These are phyloP conservation scores for Sipha maydis DNA, from an alignment of 2,888 invertebrate species.

Conservation along the genomic window DNA sequence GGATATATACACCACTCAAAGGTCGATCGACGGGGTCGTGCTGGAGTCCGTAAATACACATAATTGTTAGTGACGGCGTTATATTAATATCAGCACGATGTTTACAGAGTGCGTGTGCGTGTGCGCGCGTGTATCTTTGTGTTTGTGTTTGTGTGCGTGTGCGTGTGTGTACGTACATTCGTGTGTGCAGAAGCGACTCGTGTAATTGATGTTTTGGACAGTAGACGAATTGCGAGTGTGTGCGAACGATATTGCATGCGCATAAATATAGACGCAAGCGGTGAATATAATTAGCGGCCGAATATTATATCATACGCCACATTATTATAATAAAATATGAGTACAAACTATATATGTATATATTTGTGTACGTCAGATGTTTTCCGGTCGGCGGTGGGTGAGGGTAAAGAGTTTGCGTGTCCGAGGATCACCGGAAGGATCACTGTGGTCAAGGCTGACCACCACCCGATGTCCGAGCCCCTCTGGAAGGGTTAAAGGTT, in stretches of 20 bases:
- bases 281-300: slow-evolving; percentile 55
- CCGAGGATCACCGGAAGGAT: slow-evolving; percentile 10
- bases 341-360: not conserved
- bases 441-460: slow-evolving; percentile 4
- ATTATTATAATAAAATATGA: too few relatives aligned
- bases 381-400: not conserved
- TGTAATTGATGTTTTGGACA: slow-evolving; percentile 58
- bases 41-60: not conserved
- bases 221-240: not conserved
- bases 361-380: slow-evolving; percentile 42
- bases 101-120: not conserved
- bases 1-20: not conserved
- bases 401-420: slow-evolving; percentile 30
- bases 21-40: slow-evolving; percentile 8
- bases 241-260: slow-evolving; percentile 37
- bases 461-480: not conserved
- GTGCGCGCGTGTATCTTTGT: not conserved
- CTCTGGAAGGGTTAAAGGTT: slow-evolving; percentile 35
- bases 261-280: slow-evolving; percentile 5
- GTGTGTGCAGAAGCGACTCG: slow-evolving; percentile 25
- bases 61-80: slow-evolving; percentile 1
- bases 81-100: not conserved
- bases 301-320: slow-evolving; percentile 10
- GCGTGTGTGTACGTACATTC: not conserved
- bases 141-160: not conserved